Evolutionary conservation across 1,140 invertebrate species (phyloP).

Genomic region (Orius laevigatus): DNA sequence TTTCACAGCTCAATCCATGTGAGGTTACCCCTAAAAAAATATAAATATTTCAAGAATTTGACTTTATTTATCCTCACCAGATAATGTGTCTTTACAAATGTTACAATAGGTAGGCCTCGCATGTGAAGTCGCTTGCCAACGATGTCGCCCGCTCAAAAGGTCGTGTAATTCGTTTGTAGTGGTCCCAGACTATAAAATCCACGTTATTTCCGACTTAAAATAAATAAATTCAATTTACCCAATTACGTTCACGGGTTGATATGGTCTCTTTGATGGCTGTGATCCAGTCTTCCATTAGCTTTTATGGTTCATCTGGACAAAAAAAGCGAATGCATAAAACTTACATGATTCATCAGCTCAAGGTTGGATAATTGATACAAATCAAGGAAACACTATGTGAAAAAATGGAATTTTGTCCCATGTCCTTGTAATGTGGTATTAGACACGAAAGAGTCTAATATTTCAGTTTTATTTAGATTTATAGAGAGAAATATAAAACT

Average conservation of each 20-base stretch:
- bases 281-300: slow-evolving; percentile 18
- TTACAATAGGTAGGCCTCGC: slow-evolving; percentile 92
- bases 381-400: too few relatives aligned
- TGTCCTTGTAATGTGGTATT: too few relatives aligned
- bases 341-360: too few relatives aligned
- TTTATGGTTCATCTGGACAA: too few relatives aligned
- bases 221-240: slow-evolving; percentile 6
- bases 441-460: too few relatives aligned
- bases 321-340: too few relatives aligned
- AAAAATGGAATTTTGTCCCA: too few relatives aligned
- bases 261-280: slow-evolving; percentile 17
- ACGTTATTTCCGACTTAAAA: not conserved
- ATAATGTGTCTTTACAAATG: slow-evolving; percentile 81
- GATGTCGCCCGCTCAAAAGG: slow-evolving; percentile 72
- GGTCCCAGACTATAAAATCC: slow-evolving; percentile 22
- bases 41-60: not conserved
- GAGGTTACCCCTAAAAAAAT: slow-evolving; percentile 61
- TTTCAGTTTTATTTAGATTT: too few relatives aligned
- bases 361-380: too few relatives aligned
- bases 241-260: slow-evolving; percentile 12
- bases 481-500: too few relatives aligned
- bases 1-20: slow-evolving; percentile 86
- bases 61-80: slow-evolving; percentile 30
- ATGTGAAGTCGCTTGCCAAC: slow-evolving; percentile 86
- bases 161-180: slow-evolving; percentile 38